These are phyloP conservation scores for Sminthurinus aureus DNA, from an alignment of 2,888 invertebrate genomes.

Conservation along the genomic window DNA sequence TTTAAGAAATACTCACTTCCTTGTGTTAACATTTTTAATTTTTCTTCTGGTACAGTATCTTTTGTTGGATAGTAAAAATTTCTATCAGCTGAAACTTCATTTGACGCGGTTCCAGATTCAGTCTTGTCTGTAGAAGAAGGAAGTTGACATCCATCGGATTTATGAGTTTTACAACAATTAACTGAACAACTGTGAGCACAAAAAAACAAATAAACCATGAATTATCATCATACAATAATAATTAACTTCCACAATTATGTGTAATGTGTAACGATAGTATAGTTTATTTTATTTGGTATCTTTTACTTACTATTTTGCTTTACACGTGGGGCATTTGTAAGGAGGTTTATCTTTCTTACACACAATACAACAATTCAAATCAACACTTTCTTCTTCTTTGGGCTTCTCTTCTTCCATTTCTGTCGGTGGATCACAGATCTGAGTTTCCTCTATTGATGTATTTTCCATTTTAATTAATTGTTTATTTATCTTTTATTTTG, in stretches of 20 bases:
- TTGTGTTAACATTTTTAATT: constrained; percentile 17
- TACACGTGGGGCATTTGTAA: constrained; percentile 43
- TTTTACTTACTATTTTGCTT: constrained; percentile 40
- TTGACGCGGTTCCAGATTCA: background rate
- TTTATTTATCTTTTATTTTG: too few species aligned
- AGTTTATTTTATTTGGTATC: background rate
- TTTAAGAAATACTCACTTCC: constrained; percentile 21
- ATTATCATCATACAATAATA: background rate
- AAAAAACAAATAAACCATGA: constrained; percentile 10
- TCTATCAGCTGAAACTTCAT: background rate
- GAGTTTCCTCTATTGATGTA: background rate
- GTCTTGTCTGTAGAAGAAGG: background rate
- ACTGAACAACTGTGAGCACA: constrained; percentile 46
- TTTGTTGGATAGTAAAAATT: constrained; percentile 42
- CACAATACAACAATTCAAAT: constrained; percentile 3
- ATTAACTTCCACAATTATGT: background rate
- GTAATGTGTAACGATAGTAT: background rate
- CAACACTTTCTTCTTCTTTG: background rate
- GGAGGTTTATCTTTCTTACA: constrained; percentile 25
- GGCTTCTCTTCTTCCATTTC: background rate
- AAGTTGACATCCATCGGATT: constrained; percentile 18
- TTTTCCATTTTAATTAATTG: too few species aligned
- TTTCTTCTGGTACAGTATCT: constrained; percentile 45
- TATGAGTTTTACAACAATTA: constrained; percentile 47
- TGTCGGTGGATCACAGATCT: background rate